Evolutionary conservation across 2,113 vertebrate genomes (phyloP), one percentile per base, ranked within the genome.

Genomic region (Kryptolebias marmoratus): DNA sequence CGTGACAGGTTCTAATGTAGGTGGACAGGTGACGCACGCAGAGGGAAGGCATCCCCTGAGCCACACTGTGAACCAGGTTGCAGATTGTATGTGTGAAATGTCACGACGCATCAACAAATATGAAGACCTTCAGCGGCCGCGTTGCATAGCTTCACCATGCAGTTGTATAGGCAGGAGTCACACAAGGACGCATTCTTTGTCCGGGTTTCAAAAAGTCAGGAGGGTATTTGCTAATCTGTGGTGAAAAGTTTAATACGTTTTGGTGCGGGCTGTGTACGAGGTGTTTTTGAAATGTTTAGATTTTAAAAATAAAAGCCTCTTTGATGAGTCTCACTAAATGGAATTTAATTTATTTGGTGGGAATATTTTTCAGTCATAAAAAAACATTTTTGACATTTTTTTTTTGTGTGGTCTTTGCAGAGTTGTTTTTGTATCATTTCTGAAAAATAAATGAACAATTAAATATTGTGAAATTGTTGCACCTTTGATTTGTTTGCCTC

Each of bases 61-160:
- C 73, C 66, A 54, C 63, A 54, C 60, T 31, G 18, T 45, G 71
- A 64, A 84, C 79, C 77, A 77, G 65, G 68, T 78, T 71, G 69
- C 57, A 75, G 48, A 50, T 45, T 53, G 71, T 81, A 75, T 83
- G 89, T 88, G 88, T 84, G 81, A 91, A 90, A 88, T 87, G 83
- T 84, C 86, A 88, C 66, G 63, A 78, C 85, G 69, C 77, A 82
- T 91, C 79, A 79, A 39, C 45, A 61, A 79, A 82, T 64, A 76
- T 66, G 61, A 32, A 56, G 66, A 58, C 70, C 47, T 64, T 73
- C 61, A 68, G 77, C 45, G 28, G 63, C 58, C 49, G 60, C 16
- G 1, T 68, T 55, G 54, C 47, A 18, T 42, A 13, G 75, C 59
- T 49, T 30, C 36, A 5, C 18, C 11, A 10, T 48, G 57, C 28